Conservation (phyloP, 2,797 vertebrate genomes). For the Labroides dimidiatus region DNA sequence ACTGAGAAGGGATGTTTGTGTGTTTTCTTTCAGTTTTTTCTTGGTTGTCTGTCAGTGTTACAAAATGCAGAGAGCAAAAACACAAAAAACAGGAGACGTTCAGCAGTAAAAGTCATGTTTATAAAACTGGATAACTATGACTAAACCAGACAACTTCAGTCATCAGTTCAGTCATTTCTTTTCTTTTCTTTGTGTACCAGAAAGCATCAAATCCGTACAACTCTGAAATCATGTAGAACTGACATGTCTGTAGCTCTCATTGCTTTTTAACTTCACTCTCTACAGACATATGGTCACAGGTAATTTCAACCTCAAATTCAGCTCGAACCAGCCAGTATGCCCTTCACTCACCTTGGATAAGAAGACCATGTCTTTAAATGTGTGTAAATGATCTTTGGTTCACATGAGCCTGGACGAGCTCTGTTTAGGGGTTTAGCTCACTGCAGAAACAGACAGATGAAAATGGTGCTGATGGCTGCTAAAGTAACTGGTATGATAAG, state of each 20-base stretch:
- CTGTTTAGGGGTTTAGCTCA: no score
- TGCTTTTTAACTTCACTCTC: not conserved
- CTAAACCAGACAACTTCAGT: constrained; percentile 5
- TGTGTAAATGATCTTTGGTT: no score
- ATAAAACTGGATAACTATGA: constrained; percentile 13
- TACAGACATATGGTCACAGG: not conserved
- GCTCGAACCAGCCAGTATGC: no score
- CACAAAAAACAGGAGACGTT: constrained; percentile 2
- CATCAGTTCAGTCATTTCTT: not conserved
- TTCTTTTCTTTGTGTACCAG: constrained; percentile 24
- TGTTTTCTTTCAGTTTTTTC: constrained; percentile 57
- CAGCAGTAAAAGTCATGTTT: constrained; percentile 3
- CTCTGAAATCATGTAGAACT: constrained; percentile 1
- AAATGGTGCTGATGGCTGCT: no score
- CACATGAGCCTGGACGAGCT: no score
- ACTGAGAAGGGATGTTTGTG: constrained; percentile 48
- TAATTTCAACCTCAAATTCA: no score
- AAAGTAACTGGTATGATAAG: no score
- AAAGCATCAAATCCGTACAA: constrained; percentile 25
- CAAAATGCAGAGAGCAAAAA: constrained; percentile 32
- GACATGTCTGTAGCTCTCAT: not conserved
- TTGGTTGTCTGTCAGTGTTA: constrained; percentile 49
- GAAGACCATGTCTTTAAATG: no score
- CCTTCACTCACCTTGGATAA: no score
- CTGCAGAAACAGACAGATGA: no score